These are phyloP conservation scores for Rhizoglyphus robini DNA, from an alignment of 1,140 invertebrate species.

Conservation along the genomic window DNA sequence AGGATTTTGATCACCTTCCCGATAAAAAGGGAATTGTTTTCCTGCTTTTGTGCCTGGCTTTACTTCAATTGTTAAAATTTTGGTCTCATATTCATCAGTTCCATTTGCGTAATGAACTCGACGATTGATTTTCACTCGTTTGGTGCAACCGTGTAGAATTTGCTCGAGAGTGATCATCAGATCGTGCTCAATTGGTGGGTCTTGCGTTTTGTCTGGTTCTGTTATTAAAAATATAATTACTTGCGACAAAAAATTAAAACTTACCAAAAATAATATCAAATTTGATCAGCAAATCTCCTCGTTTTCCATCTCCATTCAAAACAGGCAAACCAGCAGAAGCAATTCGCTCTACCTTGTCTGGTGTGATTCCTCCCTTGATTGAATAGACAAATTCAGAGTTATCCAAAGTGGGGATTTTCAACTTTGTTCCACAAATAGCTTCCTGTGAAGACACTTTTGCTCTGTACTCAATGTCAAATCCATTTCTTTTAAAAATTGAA, in stretches of 20 bases:
- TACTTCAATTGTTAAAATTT: background rate
- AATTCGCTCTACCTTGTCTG: constrained; percentile 40
- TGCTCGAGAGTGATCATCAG: background rate
- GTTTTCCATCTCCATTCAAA: background rate
- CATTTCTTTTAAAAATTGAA: too few relatives aligned
- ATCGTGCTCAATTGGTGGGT: background rate
- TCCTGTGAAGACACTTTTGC: background rate
- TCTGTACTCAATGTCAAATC: background rate
- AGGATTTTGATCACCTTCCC: background rate
- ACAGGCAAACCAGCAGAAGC: background rate
- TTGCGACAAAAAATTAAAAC: too few relatives aligned
- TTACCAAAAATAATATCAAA: too few relatives aligned
- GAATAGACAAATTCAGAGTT: too few relatives aligned
- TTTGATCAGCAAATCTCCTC: background rate
- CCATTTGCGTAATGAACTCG: background rate
- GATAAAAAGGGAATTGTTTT: background rate
- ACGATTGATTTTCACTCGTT: background rate
- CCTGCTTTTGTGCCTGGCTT: background rate
- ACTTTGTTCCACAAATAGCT: too few relatives aligned
- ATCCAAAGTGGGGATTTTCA: too few relatives aligned
- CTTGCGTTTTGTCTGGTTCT: background rate
- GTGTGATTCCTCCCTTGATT: too few relatives aligned
- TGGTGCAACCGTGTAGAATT: background rate
- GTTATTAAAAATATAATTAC: too few relatives aligned
- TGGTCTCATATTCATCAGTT: background rate